Conservation (phyloP, 1,140 invertebrate species). For the Drosophila ironensis region DNA sequence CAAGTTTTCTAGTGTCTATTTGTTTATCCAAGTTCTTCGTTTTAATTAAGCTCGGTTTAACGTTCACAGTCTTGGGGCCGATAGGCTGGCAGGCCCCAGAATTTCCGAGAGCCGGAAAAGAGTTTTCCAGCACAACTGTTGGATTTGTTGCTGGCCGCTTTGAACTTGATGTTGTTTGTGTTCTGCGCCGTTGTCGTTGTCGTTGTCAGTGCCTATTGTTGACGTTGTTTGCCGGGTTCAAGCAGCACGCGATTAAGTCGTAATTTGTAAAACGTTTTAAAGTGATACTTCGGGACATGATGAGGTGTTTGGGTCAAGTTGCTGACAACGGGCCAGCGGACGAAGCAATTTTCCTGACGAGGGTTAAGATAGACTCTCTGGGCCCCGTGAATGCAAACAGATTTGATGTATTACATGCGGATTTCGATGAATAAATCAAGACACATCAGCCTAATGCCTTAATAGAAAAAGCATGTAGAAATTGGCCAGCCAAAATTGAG, state of each 20-base stretch:
- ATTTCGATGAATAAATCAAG: too few species aligned
- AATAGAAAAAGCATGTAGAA: not conserved
- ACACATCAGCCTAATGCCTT: not conserved
- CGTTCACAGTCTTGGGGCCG: slow-evolving; percentile 43
- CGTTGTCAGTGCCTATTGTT: slow-evolving; percentile 9
- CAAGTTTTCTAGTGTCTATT: not conserved
- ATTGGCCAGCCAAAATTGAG: not conserved
- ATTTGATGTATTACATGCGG: not conserved
- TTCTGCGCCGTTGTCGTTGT: slow-evolving; percentile 20
- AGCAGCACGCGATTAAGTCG: slow-evolving; percentile 71
- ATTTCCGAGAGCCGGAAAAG: slow-evolving; percentile 30
- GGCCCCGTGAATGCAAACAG: not conserved
- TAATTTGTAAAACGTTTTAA: slow-evolving; percentile 70
- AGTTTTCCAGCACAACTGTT: slow-evolving; percentile 20
- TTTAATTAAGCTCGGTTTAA: slow-evolving; percentile 51
- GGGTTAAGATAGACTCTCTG: not conserved
- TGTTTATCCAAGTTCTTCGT: slow-evolving; percentile 46
- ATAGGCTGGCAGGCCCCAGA: slow-evolving; percentile 20
- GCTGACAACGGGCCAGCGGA: slow-evolving; percentile 34
- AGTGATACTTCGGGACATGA: slow-evolving; percentile 42
- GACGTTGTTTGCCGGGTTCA: slow-evolving; percentile 39
- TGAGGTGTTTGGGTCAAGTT: slow-evolving; percentile 73
- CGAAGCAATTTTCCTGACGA: slow-evolving; percentile 31
- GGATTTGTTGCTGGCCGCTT: slow-evolving; percentile 31
- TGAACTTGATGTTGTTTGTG: slow-evolving; percentile 38